phyloP scores from a whole-genome alignment of 2,888 invertebrate species.

The Zaprionus obscuricornis region DNA sequence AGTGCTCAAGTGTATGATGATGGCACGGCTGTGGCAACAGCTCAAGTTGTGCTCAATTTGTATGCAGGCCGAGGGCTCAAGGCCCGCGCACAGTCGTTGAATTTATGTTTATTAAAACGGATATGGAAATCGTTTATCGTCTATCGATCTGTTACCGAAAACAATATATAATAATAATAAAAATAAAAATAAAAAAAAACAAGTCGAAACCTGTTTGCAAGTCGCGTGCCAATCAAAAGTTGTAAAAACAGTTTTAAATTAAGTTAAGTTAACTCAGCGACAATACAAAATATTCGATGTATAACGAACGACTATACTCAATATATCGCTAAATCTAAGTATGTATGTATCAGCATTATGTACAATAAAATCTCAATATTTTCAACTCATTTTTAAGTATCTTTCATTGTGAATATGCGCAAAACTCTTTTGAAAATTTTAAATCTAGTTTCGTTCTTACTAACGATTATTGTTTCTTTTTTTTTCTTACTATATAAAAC shows the following conservation, averaged over 20 bases:
- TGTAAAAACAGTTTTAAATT: constrained; percentile 12
- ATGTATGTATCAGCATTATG: no score
- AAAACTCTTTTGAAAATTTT: no score
- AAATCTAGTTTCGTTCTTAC: no score
- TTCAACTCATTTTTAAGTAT: no score
- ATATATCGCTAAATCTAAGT: neutral
- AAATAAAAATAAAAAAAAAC: neutral
- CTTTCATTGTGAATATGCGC: no score
- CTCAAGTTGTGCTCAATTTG: constrained; percentile 55
- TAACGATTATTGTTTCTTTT: no score
- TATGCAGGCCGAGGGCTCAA: constrained; percentile 55
- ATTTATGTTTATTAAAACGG: constrained; percentile 62
- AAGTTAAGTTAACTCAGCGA: neutral
- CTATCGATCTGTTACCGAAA: constrained; percentile 34
- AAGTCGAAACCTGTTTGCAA: constrained; percentile 44
- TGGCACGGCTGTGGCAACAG: constrained; percentile 21
- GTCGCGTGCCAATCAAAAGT: constrained; percentile 39
- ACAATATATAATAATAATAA: neutral
- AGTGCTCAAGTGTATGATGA: constrained; percentile 31
- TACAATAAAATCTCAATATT: no score
- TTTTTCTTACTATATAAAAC: no score
- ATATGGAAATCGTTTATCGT: constrained; percentile 68
- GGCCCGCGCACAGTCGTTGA: constrained; percentile 39
- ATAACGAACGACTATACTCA: neutral
- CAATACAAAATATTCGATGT: neutral